A percentile compares a stretch with the other conserved stretches of the same genome.
These are phyloP conservation scores for Aleiodes leptofemur DNA, from an alignment of 2,888 invertebrate genomes.

Conservation along the genomic window DNA sequence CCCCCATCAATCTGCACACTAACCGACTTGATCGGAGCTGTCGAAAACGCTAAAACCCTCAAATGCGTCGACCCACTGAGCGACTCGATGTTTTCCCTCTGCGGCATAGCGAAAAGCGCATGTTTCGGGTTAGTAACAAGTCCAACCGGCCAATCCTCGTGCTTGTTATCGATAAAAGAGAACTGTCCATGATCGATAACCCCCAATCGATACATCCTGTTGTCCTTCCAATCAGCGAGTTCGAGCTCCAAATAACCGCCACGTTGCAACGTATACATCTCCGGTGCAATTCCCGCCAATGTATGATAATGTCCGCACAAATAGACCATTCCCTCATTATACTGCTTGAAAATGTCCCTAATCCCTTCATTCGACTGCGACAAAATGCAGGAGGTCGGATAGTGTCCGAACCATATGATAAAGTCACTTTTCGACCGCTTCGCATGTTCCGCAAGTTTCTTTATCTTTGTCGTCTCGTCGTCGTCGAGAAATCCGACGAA, in stretches of 20 bases:
- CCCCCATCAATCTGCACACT: conserved; percentile 82
- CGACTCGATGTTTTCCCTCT: conserved; percentile 83
- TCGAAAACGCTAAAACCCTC: conserved; percentile 87
- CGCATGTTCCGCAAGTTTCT: conserved; percentile 78
- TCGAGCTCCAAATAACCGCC: conserved; percentile 91
- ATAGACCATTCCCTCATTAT: conserved; percentile 83
- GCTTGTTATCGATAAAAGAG: conserved; percentile 87
- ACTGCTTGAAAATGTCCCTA: conserved; percentile 76
- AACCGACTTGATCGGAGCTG: conserved; percentile 80
- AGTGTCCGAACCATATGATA: conserved; percentile 92
- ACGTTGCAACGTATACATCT: conserved; percentile 92
- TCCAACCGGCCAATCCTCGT: conserved; percentile 87
- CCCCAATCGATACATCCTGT: conserved; percentile 87
- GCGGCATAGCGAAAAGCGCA: conserved; percentile 84
- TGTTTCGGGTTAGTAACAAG: conserved; percentile 95
- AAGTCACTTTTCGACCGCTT: conserved; percentile 77
- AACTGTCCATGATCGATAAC: conserved; percentile 94
- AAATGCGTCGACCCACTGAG: conserved; percentile 86
- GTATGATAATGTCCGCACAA: conserved; percentile 94
- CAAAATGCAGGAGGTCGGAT: conserved; percentile 91
- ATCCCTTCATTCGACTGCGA: conserved; percentile 77
- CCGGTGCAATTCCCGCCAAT: conserved; percentile 85
- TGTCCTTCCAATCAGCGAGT: conserved; percentile 94
- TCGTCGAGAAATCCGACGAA: conserved; percentile 86
- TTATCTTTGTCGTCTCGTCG: conserved; percentile 79